These are phyloP conservation scores for Drosophila tani DNA, from an alignment of 1,140 invertebrate genomes.

Conservation along the genomic window DNA sequence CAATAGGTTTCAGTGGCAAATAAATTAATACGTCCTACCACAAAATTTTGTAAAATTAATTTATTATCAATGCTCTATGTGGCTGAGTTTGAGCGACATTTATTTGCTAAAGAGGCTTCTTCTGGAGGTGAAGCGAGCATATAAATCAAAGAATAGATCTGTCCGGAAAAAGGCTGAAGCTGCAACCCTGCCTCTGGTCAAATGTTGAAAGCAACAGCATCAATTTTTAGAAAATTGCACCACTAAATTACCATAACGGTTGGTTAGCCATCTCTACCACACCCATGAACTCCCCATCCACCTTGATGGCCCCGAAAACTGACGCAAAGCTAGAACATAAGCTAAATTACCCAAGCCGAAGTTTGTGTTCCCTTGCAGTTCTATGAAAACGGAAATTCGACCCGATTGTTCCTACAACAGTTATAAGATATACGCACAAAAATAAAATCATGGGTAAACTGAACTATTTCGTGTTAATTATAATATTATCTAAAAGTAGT, in stretches of 20 bases:
- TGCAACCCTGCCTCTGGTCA: conserved; percentile 12
- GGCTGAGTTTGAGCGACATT: no score
- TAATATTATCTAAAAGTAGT: no score
- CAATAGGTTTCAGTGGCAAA: no score
- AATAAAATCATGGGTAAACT: no score
- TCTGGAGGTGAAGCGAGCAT: no score
- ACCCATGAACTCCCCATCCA: conserved; percentile 1
- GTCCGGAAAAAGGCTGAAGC: no score
- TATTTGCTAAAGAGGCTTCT: no score
- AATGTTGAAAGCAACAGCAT: conserved; percentile 57
- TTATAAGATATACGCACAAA: neutral
- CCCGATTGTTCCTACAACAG: no score
- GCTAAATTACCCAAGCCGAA: neutral
- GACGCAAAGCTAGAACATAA: conserved; percentile 42
- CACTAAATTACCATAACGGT: conserved; percentile 78
- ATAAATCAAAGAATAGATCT: neutral
- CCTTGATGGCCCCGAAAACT: conserved; percentile 49
- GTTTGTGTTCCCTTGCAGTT: neutral
- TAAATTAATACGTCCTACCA: no score
- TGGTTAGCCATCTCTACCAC: conserved; percentile 1
- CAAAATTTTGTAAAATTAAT: no score
- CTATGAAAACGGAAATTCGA: no score
- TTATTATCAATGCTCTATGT: no score
- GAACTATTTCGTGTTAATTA: neutral
- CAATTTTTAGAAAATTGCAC: conserved; percentile 76